Conservation (phyloP, 2,888 invertebrate genomes). For the Kuschelorhynchus macadamiae region DNA sequence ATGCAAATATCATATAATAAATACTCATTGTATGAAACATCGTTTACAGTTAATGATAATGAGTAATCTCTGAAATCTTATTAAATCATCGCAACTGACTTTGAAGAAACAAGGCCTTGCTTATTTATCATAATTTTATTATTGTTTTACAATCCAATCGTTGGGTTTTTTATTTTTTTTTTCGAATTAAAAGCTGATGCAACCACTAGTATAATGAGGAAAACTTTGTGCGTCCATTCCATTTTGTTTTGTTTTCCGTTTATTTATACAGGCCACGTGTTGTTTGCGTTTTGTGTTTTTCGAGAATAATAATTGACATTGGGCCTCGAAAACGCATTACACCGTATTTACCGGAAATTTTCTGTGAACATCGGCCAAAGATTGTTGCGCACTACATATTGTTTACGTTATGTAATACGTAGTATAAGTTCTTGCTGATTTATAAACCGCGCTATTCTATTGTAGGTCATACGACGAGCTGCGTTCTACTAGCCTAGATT, state of each 20-base stretch:
- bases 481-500: conserved; percentile 52
- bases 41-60: conserved; percentile 41
- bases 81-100: conserved; percentile 30
- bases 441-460: conserved; percentile 47
- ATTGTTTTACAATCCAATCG: not conserved
- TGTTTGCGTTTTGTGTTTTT: conserved; percentile 40
- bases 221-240: too few relatives aligned
- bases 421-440: conserved; percentile 42
- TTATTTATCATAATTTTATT: not conserved
- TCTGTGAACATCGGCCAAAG: conserved; percentile 30
- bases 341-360: conserved; percentile 23
- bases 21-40: conserved; percentile 37
- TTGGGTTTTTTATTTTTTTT: too few relatives aligned
- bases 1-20: conserved; percentile 34
- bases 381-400: conserved; percentile 39
- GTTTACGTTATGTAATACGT: conserved; percentile 41
- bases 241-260: not conserved
- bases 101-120: conserved; percentile 3
- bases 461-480: conserved; percentile 49
- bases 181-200: too few relatives aligned
- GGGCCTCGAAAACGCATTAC: conserved; percentile 33
- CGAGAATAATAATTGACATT: conserved; percentile 27
- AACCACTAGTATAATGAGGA: too few relatives aligned
- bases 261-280: conserved; percentile 18
- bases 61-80: conserved; percentile 35